Evolutionary conservation across 2,797 vertebrate species (phyloP).

Genomic region (Diceros bicornis): DNA sequence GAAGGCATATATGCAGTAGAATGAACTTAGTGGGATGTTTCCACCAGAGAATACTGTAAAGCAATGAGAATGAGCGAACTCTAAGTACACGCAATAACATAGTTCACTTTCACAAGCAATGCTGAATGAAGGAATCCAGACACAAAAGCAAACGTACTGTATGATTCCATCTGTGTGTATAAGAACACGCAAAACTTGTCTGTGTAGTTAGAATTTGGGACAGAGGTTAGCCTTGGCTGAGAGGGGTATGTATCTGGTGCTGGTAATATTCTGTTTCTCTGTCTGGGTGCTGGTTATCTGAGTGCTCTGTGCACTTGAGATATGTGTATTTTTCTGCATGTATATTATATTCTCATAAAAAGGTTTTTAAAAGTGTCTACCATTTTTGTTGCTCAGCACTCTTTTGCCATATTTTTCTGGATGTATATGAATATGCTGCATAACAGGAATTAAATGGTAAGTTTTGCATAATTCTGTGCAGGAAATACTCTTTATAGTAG

Average conservation of each 20-base stretch:
- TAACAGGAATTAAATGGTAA: background rate
- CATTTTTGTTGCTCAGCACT: background rate
- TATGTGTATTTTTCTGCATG: slow-evolving; percentile 60
- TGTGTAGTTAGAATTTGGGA: background rate
- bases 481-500: background rate
- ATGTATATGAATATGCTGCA: background rate
- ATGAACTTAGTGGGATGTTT: background rate
- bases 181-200: background rate
- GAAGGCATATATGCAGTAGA: background rate
- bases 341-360: background rate
- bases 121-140: background rate
- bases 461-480: slow-evolving; percentile 26
- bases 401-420: slow-evolving; percentile 32
- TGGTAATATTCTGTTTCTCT: background rate
- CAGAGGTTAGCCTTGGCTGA: background rate
- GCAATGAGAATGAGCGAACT: background rate
- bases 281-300: slow-evolving; percentile 6
- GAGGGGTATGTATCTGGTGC: background rate
- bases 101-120: background rate
- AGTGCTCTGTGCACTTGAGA: background rate
- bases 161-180: background rate
- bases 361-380: background rate
- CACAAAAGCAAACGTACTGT: background rate
- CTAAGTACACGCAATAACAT: background rate
- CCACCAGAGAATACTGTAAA: no score